Evolutionary conservation across 2,888 invertebrate species (phyloP).

Genomic region (Agrilus biguttatus): DNA sequence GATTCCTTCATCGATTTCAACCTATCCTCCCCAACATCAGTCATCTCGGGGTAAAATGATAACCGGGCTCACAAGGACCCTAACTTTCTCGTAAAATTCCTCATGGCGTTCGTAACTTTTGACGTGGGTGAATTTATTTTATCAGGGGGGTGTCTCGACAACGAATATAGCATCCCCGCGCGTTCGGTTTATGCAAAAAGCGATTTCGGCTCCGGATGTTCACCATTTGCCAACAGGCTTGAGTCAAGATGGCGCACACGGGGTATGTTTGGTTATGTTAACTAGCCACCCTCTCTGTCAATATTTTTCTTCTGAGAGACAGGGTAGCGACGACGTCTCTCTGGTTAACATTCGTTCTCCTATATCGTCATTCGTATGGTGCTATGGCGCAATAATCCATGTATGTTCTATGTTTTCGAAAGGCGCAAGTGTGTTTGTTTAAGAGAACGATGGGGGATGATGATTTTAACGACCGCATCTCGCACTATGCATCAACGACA

Average conservation of each 20-base stretch:
- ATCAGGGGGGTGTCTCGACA: too few species aligned
- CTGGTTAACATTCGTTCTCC: constrained; percentile 6
- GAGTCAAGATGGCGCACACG: constrained; percentile 18
- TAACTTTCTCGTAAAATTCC: too few species aligned
- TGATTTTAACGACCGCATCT: neutral
- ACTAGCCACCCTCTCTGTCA: constrained; percentile 20
- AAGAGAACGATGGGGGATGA: constrained; percentile 1
- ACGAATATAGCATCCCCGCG: too few species aligned
- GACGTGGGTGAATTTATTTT: neutral
- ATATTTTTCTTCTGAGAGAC: constrained; percentile 19
- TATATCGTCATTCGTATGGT: neutral
- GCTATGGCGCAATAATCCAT: too few species aligned
- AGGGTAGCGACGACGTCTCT: neutral
- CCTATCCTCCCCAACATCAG: too few species aligned
- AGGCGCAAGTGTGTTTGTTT: constrained; percentile 1
- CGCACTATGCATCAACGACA: too few species aligned
- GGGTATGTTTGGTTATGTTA: constrained; percentile 21
- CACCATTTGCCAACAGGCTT: constrained; percentile 13
- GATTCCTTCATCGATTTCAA: too few species aligned
- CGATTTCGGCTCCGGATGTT: constrained; percentile 8
- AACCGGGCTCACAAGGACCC: too few species aligned
- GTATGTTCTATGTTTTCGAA: neutral
- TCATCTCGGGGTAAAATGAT: too few species aligned
- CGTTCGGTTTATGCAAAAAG: neutral
- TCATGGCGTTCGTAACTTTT: too few species aligned